These are phyloP conservation scores for Lamellibrachia satsuma DNA, from an alignment of 2,888 invertebrate genomes.

Conservation along the genomic window DNA sequence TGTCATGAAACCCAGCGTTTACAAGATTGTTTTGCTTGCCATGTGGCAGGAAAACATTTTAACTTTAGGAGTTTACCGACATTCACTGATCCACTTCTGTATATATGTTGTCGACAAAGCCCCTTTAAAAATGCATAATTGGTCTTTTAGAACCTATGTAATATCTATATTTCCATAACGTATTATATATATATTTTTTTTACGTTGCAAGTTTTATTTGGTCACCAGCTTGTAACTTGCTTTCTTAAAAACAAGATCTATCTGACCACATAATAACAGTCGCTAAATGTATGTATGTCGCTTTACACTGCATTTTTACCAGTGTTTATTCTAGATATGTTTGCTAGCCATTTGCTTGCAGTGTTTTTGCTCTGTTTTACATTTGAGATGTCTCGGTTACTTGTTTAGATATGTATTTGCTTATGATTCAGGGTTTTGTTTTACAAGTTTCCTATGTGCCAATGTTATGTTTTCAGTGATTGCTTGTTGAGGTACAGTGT, in stretches of 20 bases:
- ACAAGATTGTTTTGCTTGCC: background rate
- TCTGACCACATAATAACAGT: background rate
- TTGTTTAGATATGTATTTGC: background rate
- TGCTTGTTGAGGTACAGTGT: background rate
- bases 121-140: background rate
- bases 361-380: background rate
- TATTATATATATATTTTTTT: background rate
- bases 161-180: background rate
- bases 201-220: background rate
- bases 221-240: background rate
- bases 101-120: background rate
- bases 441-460: background rate
- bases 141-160: background rate
- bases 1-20: background rate
- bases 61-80: background rate
- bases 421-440: background rate
- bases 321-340: background rate
- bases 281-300: background rate
- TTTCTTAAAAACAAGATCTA: background rate
- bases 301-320: background rate
- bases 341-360: background rate
- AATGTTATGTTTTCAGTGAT: background rate
- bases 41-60: background rate
- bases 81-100: background rate
- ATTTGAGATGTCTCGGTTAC: background rate